Evolutionary conservation across 2,888 invertebrate genomes (phyloP).

Genomic region (Trachelus tabidus): DNA sequence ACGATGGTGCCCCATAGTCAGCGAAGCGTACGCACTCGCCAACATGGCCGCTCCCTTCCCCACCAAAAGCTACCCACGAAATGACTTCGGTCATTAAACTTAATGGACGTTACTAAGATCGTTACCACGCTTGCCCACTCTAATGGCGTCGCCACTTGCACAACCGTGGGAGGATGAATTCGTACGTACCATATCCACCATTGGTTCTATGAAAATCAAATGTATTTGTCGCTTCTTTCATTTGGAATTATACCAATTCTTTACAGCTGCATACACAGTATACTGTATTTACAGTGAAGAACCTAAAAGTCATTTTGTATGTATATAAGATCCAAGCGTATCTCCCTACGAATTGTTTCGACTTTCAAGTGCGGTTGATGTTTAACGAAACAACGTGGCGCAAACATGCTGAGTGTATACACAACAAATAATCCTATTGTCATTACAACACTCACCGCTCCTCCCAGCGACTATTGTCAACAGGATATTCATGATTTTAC

Average conservation of each 20-base stretch:
- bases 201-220: background rate
- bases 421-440: slow-evolving; percentile 6
- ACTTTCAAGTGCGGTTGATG: slow-evolving; percentile 14
- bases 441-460: background rate
- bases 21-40: background rate
- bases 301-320: background rate
- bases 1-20: background rate
- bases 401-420: slow-evolving; percentile 39
- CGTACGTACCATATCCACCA: background rate
- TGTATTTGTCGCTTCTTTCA: background rate
- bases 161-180: background rate
- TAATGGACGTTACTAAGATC: slow-evolving; percentile 24
- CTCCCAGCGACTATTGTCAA: background rate
- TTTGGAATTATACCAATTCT: background rate
- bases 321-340: background rate
- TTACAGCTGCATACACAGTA: background rate
- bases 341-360: slow-evolving; percentile 2
- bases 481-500: slow-evolving; percentile 1
- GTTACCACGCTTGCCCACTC: background rate
- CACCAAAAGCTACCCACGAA: background rate
- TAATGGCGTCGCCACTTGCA: background rate
- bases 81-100: slow-evolving; percentile 28
- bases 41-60: background rate
- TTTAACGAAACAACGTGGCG: slow-evolving; percentile 39
- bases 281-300: background rate